Base-by-base conservation (phyloP, 2,888 invertebrate genomes). In the Synanthedon vespiformis region DNA sequence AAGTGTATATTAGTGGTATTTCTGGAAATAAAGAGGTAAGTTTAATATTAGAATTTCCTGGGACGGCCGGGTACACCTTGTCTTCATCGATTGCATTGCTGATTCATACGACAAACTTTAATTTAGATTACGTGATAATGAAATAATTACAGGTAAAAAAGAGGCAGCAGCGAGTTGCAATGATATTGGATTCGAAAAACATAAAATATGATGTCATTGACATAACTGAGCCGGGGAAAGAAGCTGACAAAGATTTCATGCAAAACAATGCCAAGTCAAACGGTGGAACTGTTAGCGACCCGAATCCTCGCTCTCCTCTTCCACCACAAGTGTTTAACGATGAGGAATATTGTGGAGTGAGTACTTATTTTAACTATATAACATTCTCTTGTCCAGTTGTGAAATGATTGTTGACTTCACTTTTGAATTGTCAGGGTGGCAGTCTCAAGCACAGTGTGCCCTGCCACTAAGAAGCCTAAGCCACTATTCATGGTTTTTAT, bases 251-350 rank as follows among this genome's bases (percentile, higher is more conserved):
- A 80, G 94, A 95, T 65, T 94, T 95, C 70, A 97, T 99, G 97
- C 95, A 96, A 80, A 92, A 90, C 69, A 95, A 96, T 77, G 91
- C 94, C 52, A 94, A 92, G 60, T 90, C 92, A 56, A 90, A 90
- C 71, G 94, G 92, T 52, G 92, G 89, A 55, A 94, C 94, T 50
- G 91, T 92, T 47, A 90, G 92, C 70, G 93, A 93, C 71, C 90
- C 91, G 40, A 91, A 90, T 67, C 92, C 93, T 49, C 90, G 93
- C 73, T 93, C 94, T 64, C 92, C 96, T 51, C 83, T 96, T 68
- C 97, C 98, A 49, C 98, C 98, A 54, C 99, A 99, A 82, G 89
- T 99, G 63, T 98, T 98, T 80, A 95, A 95, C 73, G 97, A 95
- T 57, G 94, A 94, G 11, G 92, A 93, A 60, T 97, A 96, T 76